Evolutionary conservation across 1,140 invertebrate genomes (phyloP), one percentile per base, ranked within the genome.

Genomic region (Platyura marginata): DNA sequence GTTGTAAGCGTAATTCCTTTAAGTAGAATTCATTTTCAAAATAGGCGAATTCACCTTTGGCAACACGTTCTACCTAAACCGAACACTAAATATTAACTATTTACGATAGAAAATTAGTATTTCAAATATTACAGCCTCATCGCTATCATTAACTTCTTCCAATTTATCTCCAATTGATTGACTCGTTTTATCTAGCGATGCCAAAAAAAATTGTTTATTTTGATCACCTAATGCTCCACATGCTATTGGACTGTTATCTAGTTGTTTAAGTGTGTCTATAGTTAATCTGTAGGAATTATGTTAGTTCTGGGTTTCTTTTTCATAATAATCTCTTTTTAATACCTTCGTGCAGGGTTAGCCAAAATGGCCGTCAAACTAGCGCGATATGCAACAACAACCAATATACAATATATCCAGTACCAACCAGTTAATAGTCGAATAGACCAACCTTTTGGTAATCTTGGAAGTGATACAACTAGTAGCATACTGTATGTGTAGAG

Each of bases 381-480:
- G 52, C 77, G 59, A 55, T 88, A 89, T 3, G 75, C 69, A 3
- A 82, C 79, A 1, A 77, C 75, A 21, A 86, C 67, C 4, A 86
- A 62, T 41, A 86, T 74, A 50, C 77, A 81, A 51, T 85, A 89
- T 1, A 87, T 53, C 82, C 82, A 87, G 61, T 84, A 87, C 73
- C 80, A 86, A 2, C 82, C 82, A 16, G 82, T 82, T 10, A 87
- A 64, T 13, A 86, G 57, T 25, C 82, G 64, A 32, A 87, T 59
- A 0, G 82, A 76, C 81, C 82, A 86, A 20, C 75, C 77, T 9
- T 65, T 66, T 0, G 82, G 81, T 44, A 85, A 61, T 50, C 72
- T 71, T 0, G 82, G 81, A 35, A 85, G 48, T 1, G 81, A 81
- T 16, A 87, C 76, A 48, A 79, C 70, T 1, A 84, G 57, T 18